Conservation (phyloP, 2,797 vertebrate genomes). For the Catamblyrhynchus diadema region DNA sequence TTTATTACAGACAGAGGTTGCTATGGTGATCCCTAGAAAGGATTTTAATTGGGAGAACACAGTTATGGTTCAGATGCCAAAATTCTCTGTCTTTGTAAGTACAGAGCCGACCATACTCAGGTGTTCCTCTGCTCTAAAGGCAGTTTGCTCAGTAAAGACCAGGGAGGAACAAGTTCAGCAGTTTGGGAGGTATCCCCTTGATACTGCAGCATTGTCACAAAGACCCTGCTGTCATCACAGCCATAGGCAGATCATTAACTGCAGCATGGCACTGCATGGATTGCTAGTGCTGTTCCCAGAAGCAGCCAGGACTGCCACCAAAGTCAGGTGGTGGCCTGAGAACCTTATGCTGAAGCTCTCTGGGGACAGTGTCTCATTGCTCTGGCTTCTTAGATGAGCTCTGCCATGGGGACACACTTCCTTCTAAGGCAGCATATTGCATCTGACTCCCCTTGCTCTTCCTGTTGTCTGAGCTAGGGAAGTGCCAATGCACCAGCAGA, state of each 20-base stretch:
- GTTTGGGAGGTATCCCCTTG: background rate
- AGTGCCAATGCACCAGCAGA: background rate
- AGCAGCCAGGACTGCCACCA: background rate
- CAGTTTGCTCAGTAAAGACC: background rate
- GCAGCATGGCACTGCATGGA: background rate
- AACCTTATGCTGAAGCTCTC: background rate
- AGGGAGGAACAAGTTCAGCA: background rate
- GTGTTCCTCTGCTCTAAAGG: background rate
- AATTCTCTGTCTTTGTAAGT: background rate
- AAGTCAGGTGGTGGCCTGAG: background rate
- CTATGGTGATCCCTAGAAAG: constrained; percentile 35
- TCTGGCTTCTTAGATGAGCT: background rate
- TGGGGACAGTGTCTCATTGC: background rate
- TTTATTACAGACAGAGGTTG: constrained; percentile 36
- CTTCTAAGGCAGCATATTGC: background rate
- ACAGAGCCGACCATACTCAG: background rate
- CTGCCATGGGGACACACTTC: background rate
- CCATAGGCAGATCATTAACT: background rate
- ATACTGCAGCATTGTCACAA: background rate
- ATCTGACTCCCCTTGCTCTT: background rate
- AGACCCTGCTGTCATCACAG: background rate
- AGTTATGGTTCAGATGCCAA: background rate
- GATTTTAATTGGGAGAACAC: constrained; percentile 24
- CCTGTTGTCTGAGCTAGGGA: background rate
- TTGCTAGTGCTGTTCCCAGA: background rate